Percentiles rank a stretch among this genome's conserved stretches.
These are phyloP conservation scores for Cheilosia impressa DNA, from an alignment of 2,888 invertebrate genomes.

Conservation along the genomic window DNA sequence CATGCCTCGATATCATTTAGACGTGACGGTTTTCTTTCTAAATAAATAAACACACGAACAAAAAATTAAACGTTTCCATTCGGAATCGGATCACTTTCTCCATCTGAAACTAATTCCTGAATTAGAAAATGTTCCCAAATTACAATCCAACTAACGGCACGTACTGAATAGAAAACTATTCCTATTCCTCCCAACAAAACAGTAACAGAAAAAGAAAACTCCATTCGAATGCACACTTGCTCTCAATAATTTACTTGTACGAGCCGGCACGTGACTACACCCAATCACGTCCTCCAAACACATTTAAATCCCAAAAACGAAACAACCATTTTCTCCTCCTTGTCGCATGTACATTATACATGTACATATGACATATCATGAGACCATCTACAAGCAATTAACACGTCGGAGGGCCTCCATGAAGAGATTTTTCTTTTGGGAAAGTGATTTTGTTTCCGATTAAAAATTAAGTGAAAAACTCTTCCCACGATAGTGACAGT, in stretches of 20 bases:
- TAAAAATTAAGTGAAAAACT: not conserved
- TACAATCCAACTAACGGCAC: slow-evolving; percentile 13
- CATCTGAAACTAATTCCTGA: not conserved
- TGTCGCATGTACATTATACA: not conserved
- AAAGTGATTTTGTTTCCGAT: not conserved
- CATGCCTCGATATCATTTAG: no score
- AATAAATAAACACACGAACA: no score
- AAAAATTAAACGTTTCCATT: no score
- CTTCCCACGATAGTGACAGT: slow-evolving; percentile 13
- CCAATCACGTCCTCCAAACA: slow-evolving; percentile 64
- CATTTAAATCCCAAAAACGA: slow-evolving; percentile 49
- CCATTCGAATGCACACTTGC: slow-evolving; percentile 31
- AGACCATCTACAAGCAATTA: slow-evolving; percentile 63
- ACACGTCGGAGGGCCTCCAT: slow-evolving; percentile 13
- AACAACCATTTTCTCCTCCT: slow-evolving; percentile 37
- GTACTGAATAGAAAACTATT: slow-evolving; percentile 1
- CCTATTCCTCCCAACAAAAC: not conserved
- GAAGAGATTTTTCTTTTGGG: no score
- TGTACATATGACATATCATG: slow-evolving; percentile 15
- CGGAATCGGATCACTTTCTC: slow-evolving; percentile 17
- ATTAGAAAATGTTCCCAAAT: slow-evolving; percentile 9
- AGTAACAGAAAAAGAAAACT: not conserved
- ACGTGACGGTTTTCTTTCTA: no score
- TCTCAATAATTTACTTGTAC: slow-evolving; percentile 43
- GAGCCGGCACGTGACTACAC: slow-evolving; percentile 49